Evolutionary conservation across 2,888 invertebrate species (phyloP), one percentile per base, ranked within the genome.

Genomic region (Hofmannophila pseudospretella): DNA sequence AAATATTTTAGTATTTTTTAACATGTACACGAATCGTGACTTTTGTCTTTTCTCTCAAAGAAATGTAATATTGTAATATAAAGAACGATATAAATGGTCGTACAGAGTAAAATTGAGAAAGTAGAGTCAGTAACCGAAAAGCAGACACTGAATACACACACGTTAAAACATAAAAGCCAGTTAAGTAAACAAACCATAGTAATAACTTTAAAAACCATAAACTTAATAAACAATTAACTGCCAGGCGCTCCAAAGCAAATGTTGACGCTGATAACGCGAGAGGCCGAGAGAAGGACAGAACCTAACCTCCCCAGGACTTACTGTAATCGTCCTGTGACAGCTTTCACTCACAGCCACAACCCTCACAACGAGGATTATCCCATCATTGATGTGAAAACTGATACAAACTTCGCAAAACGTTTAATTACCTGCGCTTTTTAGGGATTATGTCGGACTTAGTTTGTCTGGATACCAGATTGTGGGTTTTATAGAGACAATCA

Each of bases 361-460:
- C 37, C 41, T 41, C 27, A 41, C 22, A 36, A 22, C 19, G 22
- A 36, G 61, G 70, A 73, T 77, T 75, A 75, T 51, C 44, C 54
- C 58, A 65, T 70, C 72, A 67, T 67, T 74, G 68, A 66, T 72
- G 74, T 70, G 71, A 58, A 73, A 74, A 73, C 57, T 61, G 74
- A 74, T 72, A 69, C 54, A 54, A 54, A 58, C 54, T 57, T 52
- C 47, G 49, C 52, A 47, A 56, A 47, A 58, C 47, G 52, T 55
- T 51, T 58, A 67, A 67, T 72, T 73, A 65, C 67, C 59, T 64
- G 60, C 36, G 47, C 54, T 50, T 63, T 65, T 66, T 53, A 47
- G 49, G 61, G 27, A 34, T 39, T 31, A 38, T 23, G 0, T n/a
- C 11, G 14, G 35, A 12, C 32, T 37, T 9, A 12, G 13, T n/a